Conservation (phyloP, 2,888 invertebrate species). For the Cabera pusaria region DNA sequence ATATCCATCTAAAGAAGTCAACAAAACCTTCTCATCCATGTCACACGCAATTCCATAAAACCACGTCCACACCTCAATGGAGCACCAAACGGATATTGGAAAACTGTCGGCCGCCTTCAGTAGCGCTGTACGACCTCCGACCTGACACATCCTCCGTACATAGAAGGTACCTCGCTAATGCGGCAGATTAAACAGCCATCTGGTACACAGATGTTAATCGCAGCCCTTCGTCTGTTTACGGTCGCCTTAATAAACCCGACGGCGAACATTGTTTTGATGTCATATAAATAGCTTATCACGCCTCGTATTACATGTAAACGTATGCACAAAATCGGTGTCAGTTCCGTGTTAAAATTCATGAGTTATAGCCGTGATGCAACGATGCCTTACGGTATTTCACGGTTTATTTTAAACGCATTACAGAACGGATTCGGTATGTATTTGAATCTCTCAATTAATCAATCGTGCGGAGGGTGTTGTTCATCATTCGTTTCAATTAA, state of each 20-base stretch:
- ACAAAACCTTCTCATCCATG: too few relatives aligned
- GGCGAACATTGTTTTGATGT: conserved; percentile 59
- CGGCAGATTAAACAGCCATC: conserved; percentile 48
- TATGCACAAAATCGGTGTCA: conserved; percentile 58
- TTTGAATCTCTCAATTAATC: conserved; percentile 51
- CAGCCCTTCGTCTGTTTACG: conserved; percentile 53
- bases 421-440: conserved; percentile 34
- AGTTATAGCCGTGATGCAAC: conserved; percentile 36
- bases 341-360: conserved; percentile 57
- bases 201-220: conserved; percentile 68
- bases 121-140: conserved; percentile 46
- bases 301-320: conserved; percentile 47
- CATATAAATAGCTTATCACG: conserved; percentile 66
- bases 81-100: conserved; percentile 41
- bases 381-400: conserved; percentile 25
- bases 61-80: conserved; percentile 36
- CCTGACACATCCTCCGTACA: conserved; percentile 35
- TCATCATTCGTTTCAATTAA: conserved; percentile 59
- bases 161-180: conserved; percentile 34
- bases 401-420: conserved; percentile 36
- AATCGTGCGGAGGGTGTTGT: conserved; percentile 46
- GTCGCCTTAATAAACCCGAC: conserved; percentile 50
- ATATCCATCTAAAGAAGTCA: too few relatives aligned
- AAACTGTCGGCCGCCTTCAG: conserved; percentile 33
- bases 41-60: conserved; percentile 28